These are phyloP conservation scores for Characodon lateralis DNA, from an alignment of 2,797 vertebrate species.

Conservation along the genomic window DNA sequence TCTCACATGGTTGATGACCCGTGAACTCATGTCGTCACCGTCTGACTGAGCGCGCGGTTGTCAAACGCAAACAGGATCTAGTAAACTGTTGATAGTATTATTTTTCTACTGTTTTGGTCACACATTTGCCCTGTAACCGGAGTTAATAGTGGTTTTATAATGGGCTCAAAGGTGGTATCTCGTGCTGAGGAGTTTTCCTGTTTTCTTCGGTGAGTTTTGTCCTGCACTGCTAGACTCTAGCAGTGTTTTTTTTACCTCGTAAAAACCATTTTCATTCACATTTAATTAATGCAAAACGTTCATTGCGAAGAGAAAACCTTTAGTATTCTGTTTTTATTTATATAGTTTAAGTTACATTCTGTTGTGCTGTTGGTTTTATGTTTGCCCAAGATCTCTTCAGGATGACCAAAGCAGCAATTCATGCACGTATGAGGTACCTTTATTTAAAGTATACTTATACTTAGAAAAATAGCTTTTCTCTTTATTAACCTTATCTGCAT, in stretches of 20 bases:
- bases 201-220: constrained; percentile 70
- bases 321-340: no score
- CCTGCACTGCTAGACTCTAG: no score
- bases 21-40: constrained; percentile 53
- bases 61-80: constrained; percentile 46
- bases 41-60: constrained; percentile 57
- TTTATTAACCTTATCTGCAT: neutral
- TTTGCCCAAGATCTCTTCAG: constrained; percentile 64
- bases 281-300: neutral
- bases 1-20: constrained; percentile 12
- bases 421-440: constrained; percentile 66
- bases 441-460: neutral
- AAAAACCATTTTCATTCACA: neutral
- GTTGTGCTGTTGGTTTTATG: constrained; percentile 5
- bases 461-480: neutral
- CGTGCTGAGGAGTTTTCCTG: constrained; percentile 57
- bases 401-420: constrained; percentile 44
- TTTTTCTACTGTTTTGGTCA: neutral
- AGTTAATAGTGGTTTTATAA: neutral
- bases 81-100: no score
- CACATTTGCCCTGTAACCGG: neutral
- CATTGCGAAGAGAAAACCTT: neutral
- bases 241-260: no score
- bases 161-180: constrained; percentile 59
- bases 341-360: neutral